phyloP scores from a whole-genome alignment of 92 coral and sea anemone species.

The Bergia sp. region DNA sequence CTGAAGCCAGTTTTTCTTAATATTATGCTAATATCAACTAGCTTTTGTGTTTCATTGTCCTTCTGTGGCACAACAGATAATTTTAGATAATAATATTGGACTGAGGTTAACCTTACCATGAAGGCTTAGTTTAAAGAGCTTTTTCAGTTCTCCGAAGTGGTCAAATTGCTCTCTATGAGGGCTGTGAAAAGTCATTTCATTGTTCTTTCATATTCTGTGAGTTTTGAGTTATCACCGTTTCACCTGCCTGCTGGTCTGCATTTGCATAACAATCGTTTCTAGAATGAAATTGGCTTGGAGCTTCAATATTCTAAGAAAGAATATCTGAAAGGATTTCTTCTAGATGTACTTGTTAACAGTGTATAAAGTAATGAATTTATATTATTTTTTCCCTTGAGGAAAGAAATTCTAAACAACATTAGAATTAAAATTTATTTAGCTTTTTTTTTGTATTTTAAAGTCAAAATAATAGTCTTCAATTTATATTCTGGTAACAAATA shows the following conservation, averaged over 20 bases:
- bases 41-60: not conserved
- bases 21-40: not conserved
- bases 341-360: not conserved
- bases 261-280: constrained; percentile 1
- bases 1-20: not conserved
- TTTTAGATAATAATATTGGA: not conserved
- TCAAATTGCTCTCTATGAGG: not conserved
- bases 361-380: too few species aligned
- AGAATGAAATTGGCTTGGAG: not conserved
- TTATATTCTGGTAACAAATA: not conserved
- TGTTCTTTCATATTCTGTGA: constrained; percentile 16
- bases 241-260: constrained; percentile 1
- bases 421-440: not conserved
- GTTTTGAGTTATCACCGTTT: not conserved
- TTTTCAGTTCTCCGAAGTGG: not conserved
- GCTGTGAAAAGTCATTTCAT: constrained; percentile 4
- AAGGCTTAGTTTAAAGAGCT: not conserved
- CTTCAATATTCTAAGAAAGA: not conserved
- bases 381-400: too few species aligned
- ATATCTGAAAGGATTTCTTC: not conserved
- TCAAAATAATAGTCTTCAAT: not conserved
- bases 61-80: not conserved
- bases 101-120: not conserved
- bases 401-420: too few species aligned
- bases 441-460: not conserved